Conservation (phyloP, 2,888 invertebrate genomes). For the Tetragnatha montana region DNA sequence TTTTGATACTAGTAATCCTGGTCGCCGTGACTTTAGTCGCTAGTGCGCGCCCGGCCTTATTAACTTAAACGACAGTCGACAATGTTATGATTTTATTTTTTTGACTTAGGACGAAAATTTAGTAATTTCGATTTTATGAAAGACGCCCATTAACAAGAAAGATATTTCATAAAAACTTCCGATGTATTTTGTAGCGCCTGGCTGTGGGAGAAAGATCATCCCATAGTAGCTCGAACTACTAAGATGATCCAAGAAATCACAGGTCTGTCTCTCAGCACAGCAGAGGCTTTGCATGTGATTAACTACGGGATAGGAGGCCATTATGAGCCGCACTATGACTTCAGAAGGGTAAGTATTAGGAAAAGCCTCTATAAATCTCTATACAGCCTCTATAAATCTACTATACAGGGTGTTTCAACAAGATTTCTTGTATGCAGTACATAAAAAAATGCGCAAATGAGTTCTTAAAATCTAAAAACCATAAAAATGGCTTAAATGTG, state of each 20-base stretch:
- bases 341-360: conserved; percentile 78
- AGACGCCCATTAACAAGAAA: background rate
- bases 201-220: conserved; percentile 90
- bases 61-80: no score
- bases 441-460: no score
- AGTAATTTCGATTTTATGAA: no score
- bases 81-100: no score
- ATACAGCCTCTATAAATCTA: background rate
- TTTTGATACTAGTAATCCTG: no score
- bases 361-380: background rate
- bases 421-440: no score
- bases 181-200: conserved; percentile 82
- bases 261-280: conserved; percentile 88
- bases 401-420: no score
- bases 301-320: conserved; percentile 99
- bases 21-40: no score
- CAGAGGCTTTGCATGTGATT: conserved; percentile 96
- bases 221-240: conserved; percentile 84
- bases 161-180: background rate
- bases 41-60: no score
- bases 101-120: no score
- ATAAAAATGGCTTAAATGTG: no score
- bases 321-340: conserved; percentile 96
- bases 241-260: conserved; percentile 90
- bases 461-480: no score